These are phyloP conservation scores for Zosterops lateralis DNA, from an alignment of 2,113 vertebrate genomes.

Conservation along the genomic window DNA sequence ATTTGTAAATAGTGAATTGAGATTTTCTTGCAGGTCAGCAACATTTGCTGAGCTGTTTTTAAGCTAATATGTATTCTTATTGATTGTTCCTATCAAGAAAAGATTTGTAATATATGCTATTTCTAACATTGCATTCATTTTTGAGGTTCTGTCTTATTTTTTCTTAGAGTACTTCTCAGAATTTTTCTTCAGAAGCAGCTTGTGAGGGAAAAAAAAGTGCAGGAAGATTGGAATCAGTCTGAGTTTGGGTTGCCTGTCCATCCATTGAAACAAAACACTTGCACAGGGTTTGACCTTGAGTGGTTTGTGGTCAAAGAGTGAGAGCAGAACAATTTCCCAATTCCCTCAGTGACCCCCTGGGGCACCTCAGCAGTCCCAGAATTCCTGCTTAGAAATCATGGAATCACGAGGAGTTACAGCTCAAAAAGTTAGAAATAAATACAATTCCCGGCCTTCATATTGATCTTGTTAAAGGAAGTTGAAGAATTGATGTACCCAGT, in stretches of 20 bases:
- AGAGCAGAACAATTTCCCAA: conserved; percentile 31
- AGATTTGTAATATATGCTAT: conserved; percentile 84
- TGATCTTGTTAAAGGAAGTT: conserved; percentile 5
- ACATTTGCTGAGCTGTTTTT: conserved; percentile 84
- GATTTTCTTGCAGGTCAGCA: conserved; percentile 77
- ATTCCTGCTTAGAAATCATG: neutral
- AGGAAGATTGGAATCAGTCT: conserved; percentile 61
- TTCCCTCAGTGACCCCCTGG: neutral
- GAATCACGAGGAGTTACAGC: neutral
- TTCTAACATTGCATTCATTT: conserved; percentile 81
- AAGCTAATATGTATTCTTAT: conserved; percentile 84
- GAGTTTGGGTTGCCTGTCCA: conserved; percentile 61
- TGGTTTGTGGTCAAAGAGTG: conserved; percentile 36
- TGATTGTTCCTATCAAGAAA: conserved; percentile 79
- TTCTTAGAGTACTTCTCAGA: conserved; percentile 76
- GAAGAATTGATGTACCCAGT: neutral
- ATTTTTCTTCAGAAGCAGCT: conserved; percentile 79
- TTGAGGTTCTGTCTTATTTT: conserved; percentile 79
- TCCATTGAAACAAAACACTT: conserved; percentile 64
- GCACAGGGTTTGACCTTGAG: conserved; percentile 57
- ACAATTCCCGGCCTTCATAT: conserved; percentile 11
- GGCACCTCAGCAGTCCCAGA: conserved; percentile 5
- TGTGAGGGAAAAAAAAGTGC: conserved; percentile 70
- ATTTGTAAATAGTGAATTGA: conserved; percentile 83
- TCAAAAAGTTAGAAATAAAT: neutral